Conservation (phyloP, 2,888 invertebrate species). For the Thereva nobilitata region DNA sequence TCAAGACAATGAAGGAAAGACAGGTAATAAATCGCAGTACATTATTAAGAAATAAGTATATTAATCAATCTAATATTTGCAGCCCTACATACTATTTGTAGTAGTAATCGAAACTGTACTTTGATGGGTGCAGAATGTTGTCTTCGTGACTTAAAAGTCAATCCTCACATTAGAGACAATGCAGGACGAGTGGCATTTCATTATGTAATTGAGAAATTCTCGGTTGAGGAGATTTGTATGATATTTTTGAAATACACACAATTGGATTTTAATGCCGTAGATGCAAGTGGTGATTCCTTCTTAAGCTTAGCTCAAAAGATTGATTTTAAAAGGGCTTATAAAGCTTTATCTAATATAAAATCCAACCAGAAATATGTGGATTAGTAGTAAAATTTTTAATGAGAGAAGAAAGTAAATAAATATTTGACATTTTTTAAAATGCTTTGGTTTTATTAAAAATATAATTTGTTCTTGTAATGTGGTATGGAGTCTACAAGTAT, state of each 20-base stretch:
- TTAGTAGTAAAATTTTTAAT: too few species aligned
- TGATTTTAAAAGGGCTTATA: background rate
- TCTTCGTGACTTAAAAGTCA: background rate
- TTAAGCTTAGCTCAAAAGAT: conserved; percentile 6
- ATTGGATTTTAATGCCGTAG: background rate
- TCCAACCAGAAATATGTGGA: background rate
- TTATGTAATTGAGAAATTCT: conserved; percentile 15
- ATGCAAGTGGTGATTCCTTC: background rate
- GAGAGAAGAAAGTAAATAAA: too few species aligned
- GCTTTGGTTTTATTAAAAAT: too few species aligned
- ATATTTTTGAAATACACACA: conserved; percentile 7
- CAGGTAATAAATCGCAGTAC: background rate
- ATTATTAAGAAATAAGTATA: background rate
- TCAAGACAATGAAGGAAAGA: conserved; percentile 11
- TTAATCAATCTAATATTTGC: background rate
- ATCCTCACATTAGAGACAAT: conserved; percentile 1
- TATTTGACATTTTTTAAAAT: too few species aligned
- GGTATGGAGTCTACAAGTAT: too few species aligned
- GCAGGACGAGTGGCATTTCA: conserved; percentile 8
- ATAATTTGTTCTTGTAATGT: too few species aligned
- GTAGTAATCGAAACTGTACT: conserved; percentile 13
- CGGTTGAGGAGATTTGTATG: background rate
- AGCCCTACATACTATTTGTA: conserved; percentile 17
- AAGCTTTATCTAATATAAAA: background rate
- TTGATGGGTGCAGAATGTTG: background rate